Evolutionary conservation across 37 sponge, comb jelly and placozoan species (phyloP).

Genomic region (Beroe ovata): DNA sequence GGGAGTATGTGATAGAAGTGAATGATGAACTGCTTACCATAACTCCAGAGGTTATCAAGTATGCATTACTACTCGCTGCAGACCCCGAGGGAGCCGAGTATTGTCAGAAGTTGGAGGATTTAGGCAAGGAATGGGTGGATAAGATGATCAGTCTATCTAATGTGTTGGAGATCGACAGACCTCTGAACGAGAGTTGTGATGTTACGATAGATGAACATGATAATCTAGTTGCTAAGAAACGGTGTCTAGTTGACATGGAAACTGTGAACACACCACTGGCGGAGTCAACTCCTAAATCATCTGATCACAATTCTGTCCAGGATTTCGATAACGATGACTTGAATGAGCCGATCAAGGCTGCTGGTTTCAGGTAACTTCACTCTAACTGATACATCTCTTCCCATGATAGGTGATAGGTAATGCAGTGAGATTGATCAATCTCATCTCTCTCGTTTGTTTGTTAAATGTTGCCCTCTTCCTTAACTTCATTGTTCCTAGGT

Average conservation of each 20-base stretch:
- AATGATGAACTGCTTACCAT: conserved; percentile 44
- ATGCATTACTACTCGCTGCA: conserved; percentile 26
- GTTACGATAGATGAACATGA: neutral
- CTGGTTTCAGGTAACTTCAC: conserved; percentile 32
- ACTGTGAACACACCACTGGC: too few species aligned
- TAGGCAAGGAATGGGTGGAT: conserved; percentile 11
- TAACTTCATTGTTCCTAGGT: too few species aligned
- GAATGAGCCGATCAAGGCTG: conserved; percentile 34
- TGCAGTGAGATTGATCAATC: too few species aligned
- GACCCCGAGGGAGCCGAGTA: neutral
- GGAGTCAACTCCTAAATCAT: too few species aligned
- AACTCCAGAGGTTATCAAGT: conserved; percentile 43
- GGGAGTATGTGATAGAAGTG: conserved; percentile 32
- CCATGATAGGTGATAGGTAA: too few species aligned
- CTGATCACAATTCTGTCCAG: too few species aligned
- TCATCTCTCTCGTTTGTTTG: too few species aligned
- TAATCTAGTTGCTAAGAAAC: neutral
- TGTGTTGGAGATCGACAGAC: conserved; percentile 14
- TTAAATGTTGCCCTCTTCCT: too few species aligned
- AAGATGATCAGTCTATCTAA: conserved; percentile 55
- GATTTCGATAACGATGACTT: neutral
- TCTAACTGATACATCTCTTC: too few species aligned
- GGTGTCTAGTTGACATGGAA: neutral
- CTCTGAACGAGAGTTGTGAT: neutral
- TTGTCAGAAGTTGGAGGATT: neutral